These are phyloP conservation scores for Pharmacophagus antenor DNA, from an alignment of 2,888 invertebrate genomes.

Conservation along the genomic window DNA sequence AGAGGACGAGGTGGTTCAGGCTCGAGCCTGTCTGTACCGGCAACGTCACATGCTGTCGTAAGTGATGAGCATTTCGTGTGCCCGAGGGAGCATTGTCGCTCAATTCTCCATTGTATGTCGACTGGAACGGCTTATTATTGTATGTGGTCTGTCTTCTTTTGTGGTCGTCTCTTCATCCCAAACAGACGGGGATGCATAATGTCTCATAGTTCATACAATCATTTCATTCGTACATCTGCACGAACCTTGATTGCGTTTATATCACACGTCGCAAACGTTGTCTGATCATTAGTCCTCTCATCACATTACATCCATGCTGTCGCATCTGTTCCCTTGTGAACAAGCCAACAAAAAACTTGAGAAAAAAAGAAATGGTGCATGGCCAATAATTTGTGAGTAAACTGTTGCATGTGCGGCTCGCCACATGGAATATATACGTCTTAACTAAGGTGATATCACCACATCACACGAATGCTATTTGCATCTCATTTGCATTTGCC, in stretches of 20 bases:
- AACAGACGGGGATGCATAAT: conserved; percentile 65
- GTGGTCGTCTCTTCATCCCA: conserved; percentile 64
- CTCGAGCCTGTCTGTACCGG: conserved; percentile 92
- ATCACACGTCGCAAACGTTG: conserved; percentile 48
- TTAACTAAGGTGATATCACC: conserved; percentile 40
- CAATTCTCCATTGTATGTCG: conserved; percentile 62
- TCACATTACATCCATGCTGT: conserved; percentile 57
- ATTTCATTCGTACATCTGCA: conserved; percentile 63
- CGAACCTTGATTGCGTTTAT: conserved; percentile 57
- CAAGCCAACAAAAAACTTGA: conserved; percentile 47
- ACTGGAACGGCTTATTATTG: conserved; percentile 63
- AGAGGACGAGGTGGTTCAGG: conserved; percentile 86
- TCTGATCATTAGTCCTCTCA: conserved; percentile 59
- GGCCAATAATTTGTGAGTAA: conserved; percentile 49
- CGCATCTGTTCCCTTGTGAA: conserved; percentile 50
- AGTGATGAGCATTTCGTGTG: conserved; percentile 72
- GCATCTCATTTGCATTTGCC: conserved; percentile 7
- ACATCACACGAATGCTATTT: conserved; percentile 38
- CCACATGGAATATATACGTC: conserved; percentile 45
- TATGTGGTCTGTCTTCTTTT: conserved; percentile 66
- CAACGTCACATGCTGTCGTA: conserved; percentile 85
- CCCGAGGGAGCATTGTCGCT: conserved; percentile 57
- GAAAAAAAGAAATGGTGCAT: conserved; percentile 61
- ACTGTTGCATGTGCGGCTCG: conserved; percentile 59
- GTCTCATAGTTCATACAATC: conserved; percentile 59